These are phyloP conservation scores for Sabatieria punctata DNA, from an alignment of 2,888 invertebrate species.

Conservation along the genomic window DNA sequence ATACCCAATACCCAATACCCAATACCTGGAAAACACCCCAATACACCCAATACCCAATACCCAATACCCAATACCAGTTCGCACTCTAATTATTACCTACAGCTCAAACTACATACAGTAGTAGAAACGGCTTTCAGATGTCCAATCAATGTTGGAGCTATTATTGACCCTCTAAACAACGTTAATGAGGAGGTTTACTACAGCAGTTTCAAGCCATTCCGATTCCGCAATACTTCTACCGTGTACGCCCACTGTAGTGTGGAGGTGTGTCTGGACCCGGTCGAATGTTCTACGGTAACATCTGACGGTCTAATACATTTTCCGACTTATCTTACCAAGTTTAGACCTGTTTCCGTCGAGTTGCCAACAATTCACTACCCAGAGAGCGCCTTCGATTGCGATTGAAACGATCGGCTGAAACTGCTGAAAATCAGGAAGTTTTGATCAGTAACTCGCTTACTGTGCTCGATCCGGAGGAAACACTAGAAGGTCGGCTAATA, in stretches of 20 bases:
- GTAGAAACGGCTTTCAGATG: too few species aligned
- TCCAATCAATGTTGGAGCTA: conserved; percentile 18
- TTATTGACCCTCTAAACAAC: conserved; percentile 20
- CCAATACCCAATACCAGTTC: too few species aligned
- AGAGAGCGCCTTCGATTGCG: background rate
- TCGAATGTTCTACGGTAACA: conserved; percentile 20
- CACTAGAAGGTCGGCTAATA: background rate
- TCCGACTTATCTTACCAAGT: too few species aligned
- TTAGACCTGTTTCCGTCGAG: background rate
- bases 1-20: too few species aligned
- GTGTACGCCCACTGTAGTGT: conserved; percentile 24
- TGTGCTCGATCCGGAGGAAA: conserved; percentile 3
- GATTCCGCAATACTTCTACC: conserved; percentile 21
- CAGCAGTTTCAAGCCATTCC: conserved; percentile 23
- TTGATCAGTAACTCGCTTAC: background rate
- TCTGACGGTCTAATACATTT: too few species aligned
- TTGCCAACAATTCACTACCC: background rate
- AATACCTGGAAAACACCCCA: too few species aligned
- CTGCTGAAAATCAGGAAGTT: background rate
- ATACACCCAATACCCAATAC: too few species aligned
- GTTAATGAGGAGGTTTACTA: conserved; percentile 23
- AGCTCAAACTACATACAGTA: too few species aligned
- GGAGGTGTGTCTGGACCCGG: conserved; percentile 19
- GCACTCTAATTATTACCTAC: conserved; percentile 3
- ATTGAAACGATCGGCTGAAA: too few species aligned